These are phyloP conservation scores for Pseudorhombus dupliciocellatus DNA, from an alignment of 2,113 vertebrate species.

Conservation along the genomic window DNA sequence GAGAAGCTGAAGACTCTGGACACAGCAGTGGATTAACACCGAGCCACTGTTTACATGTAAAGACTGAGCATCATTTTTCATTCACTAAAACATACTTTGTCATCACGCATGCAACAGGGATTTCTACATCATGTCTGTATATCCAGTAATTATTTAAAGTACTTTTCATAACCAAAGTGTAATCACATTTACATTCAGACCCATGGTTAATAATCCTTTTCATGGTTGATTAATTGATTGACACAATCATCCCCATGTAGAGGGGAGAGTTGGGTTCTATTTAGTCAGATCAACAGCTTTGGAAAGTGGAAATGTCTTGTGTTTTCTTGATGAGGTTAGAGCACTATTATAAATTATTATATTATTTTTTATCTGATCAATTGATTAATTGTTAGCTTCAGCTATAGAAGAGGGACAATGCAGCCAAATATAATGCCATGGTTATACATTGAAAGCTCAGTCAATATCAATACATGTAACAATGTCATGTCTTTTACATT, in stretches of 20 bases:
- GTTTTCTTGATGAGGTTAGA: not conserved
- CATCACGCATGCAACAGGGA: slow-evolving; percentile 1
- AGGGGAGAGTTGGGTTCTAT: too few species aligned
- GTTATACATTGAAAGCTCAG: too few species aligned
- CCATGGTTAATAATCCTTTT: not conserved
- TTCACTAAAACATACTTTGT: slow-evolving; percentile 19
- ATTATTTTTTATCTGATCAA: not conserved
- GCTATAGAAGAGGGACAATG: too few species aligned
- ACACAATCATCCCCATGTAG: not conserved
- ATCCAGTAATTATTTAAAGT: slow-evolving; percentile 9
- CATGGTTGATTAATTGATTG: not conserved
- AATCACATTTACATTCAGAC: not conserved
- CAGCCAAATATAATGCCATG: too few species aligned
- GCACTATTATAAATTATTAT: not conserved
- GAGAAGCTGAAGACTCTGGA: not conserved
- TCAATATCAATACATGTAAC: too few species aligned
- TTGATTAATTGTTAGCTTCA: not conserved
- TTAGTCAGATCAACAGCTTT: too few species aligned
- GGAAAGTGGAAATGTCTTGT: too few species aligned
- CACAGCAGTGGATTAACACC: slow-evolving; percentile 9
- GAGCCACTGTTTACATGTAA: not conserved
- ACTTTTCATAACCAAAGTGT: not conserved
- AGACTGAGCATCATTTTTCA: slow-evolving; percentile 17
- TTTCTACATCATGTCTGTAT: slow-evolving; percentile 2
- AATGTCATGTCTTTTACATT: too few species aligned